A percentile compares a stretch with the other conserved stretches of the same genome.
phyloP scores from a whole-genome alignment of 2,888 invertebrate genomes.

The Schizaphis graminum region DNA sequence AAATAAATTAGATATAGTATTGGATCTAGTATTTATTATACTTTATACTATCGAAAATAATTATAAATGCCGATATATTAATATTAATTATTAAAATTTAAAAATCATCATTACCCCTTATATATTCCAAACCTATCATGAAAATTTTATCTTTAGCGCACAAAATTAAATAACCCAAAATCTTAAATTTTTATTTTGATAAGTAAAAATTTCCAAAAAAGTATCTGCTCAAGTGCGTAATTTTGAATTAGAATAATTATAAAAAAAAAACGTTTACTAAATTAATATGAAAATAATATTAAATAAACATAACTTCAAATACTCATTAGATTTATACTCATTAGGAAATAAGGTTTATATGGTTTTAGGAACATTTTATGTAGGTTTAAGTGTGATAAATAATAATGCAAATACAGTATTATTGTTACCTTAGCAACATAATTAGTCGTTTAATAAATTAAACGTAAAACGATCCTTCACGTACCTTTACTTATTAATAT shows the following conservation, averaged over 20 bases:
- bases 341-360: neutral
- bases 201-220: too few relatives aligned
- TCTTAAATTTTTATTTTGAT: too few relatives aligned
- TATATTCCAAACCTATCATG: too few relatives aligned
- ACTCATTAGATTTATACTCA: too few relatives aligned
- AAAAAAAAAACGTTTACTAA: neutral
- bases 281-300: neutral
- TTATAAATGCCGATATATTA: too few relatives aligned
- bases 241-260: neutral
- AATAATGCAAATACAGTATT: neutral
- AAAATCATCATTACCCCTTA: too few relatives aligned
- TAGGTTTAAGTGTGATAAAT: neutral
- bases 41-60: too few relatives aligned
- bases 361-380: neutral
- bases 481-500: neutral
- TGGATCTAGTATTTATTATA: too few relatives aligned
- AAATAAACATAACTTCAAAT: neutral
- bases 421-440: neutral
- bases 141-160: too few relatives aligned
- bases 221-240: neutral
- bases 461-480: neutral
- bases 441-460: conserved; percentile 11
- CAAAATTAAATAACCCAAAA: too few relatives aligned
- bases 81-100: too few relatives aligned
- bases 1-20: too few relatives aligned